phyloP scores from a whole-genome alignment of 2,113 vertebrate genomes.

The Cnemophilus loriae region DNA sequence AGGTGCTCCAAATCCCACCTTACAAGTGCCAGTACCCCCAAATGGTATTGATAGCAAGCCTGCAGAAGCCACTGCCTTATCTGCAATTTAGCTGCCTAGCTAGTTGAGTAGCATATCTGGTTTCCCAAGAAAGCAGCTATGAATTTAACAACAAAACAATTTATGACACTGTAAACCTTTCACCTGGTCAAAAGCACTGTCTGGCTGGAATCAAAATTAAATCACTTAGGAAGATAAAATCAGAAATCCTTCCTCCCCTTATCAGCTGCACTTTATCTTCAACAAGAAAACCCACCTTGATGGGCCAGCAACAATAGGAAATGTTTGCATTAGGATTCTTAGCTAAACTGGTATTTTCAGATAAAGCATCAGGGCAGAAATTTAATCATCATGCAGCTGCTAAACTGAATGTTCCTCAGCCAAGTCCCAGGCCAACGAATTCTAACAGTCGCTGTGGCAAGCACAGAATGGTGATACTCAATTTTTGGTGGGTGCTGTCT shows the following conservation, averaged over 20 bases:
- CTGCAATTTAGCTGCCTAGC: neutral
- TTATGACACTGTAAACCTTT: neutral
- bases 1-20: neutral
- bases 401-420: neutral
- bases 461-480: neutral
- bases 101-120: neutral
- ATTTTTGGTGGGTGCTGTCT: neutral
- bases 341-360: neutral
- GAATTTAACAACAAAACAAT: neutral
- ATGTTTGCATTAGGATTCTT: neutral
- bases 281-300: neutral
- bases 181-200: neutral
- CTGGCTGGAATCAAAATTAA: neutral
- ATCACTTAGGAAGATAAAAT: neutral
- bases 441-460: neutral
- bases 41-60: fast-evolving
- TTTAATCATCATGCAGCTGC: neutral
- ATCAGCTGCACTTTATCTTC: neutral
- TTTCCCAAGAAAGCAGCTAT: neutral
- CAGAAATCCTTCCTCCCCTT: neutral
- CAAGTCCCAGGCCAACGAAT: neutral
- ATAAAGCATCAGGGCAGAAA: neutral
- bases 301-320: neutral
- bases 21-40: neutral
- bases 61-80: neutral